Conservation (phyloP, 2,888 invertebrate genomes). For the Pristionchus entomophagus region DNA sequence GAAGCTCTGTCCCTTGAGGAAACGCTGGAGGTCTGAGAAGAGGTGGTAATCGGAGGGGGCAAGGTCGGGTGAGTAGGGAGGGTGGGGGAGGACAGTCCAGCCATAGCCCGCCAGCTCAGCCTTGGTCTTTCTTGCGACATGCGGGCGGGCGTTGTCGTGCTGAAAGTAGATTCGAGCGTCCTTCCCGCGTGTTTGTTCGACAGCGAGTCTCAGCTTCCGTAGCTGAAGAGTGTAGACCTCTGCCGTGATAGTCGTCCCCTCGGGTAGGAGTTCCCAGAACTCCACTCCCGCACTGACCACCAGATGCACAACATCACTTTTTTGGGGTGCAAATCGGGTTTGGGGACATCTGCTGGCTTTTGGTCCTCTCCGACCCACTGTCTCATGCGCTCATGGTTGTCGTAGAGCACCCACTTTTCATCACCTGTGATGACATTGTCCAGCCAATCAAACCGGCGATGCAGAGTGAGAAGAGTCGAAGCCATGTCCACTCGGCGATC, state of each 20-base stretch:
- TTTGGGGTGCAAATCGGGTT: conserved; percentile 1
- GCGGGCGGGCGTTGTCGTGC: conserved; percentile 16
- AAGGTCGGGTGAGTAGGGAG: conserved; percentile 22
- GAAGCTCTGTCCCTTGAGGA: conserved; percentile 10
- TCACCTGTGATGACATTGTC: neutral
- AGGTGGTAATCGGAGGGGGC: conserved; percentile 20
- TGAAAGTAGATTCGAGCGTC: conserved; percentile 9
- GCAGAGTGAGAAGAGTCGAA: neutral
- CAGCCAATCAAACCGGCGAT: neutral
- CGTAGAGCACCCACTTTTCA: conserved; percentile 13
- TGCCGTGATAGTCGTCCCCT: neutral
- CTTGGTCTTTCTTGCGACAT: neutral
- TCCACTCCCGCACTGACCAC: conserved; percentile 9
- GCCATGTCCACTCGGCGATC: neutral
- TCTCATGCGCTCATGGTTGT: neutral
- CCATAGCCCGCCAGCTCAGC: neutral
- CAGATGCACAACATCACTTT: conserved; percentile 12
- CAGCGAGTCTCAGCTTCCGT: neutral
- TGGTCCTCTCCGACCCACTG: neutral
- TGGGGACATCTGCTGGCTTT: neutral
- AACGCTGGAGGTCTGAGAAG: neutral
- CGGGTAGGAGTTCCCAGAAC: neutral
- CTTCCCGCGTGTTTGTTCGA: neutral
- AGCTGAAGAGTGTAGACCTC: neutral
- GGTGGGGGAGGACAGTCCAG: conserved; percentile 25